Base-by-base conservation (phyloP, 2,797 vertebrate genomes). In the Brachyrhaphis roseni region DNA sequence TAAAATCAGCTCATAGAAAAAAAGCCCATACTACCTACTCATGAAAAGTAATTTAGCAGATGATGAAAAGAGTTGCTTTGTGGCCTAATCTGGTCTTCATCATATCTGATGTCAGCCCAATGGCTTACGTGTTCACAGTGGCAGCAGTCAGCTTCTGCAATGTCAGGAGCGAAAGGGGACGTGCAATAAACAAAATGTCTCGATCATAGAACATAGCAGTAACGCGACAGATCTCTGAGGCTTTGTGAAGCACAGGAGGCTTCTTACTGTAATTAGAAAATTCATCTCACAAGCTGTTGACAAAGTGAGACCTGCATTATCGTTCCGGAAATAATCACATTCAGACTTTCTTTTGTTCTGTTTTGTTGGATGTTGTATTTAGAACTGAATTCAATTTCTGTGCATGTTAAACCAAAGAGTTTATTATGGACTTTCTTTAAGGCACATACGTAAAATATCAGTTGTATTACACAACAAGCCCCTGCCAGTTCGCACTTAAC, bases 321-420 rank as follows among this genome's bases (percentile, higher is more conserved):
- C 76, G 86, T 92, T 91, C 86, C 71, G 86, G 46, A 82, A 68
- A 47, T 71, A 49, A 55, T 51, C 47, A 72, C 75, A 80, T 64
- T 39, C 23, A 64, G 70, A 68, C 84, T 62, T 83, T 43, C 2
- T 76, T 87, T 72, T 62, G 74, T 82, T 43, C 85, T 59, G 3
- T 83, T 87, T 77, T 72, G 70, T 55, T 82, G 82, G 79, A 82
- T 84, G 83, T 90, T 76, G 76, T 79, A 77, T 88, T 86, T 89
- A 82, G 80, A 66, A 53, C 74, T 83, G 75, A 81, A 78, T 87
- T 90, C 82, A 82, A 85, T 91, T 86, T 81, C 87, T 81, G 89
- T 94, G 92, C 93, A 94, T 94, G 91, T 95, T 88, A 91, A 94
- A 95, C 95, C 96, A 96, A 96, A 96, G 96, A 96, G 88, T 92